phyloP scores from a whole-genome alignment of 2,113 vertebrate genomes.

The Amblyornis subalaris region DNA sequence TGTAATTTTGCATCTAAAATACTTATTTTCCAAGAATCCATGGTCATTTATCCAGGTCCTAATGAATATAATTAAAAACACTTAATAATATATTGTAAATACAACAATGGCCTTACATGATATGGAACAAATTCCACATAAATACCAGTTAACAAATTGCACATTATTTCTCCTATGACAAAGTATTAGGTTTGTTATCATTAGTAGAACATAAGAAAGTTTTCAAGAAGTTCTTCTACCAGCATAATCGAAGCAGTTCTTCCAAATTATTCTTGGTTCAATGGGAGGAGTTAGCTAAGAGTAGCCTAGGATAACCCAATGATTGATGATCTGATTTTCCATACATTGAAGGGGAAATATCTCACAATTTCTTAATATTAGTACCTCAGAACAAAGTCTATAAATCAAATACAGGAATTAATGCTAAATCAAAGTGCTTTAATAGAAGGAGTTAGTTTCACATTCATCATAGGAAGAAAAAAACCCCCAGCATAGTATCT shows the following conservation, averaged over 20 bases:
- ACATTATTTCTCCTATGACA: constrained; percentile 27
- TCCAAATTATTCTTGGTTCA: neutral
- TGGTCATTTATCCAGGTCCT: constrained; percentile 75
- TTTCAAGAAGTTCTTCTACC: neutral
- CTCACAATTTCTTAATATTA: neutral
- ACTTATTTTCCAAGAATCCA: neutral
- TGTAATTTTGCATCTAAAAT: neutral
- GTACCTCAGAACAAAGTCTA: neutral
- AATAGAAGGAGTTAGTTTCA: neutral
- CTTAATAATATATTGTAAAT: constrained; percentile 47
- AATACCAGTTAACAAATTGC: constrained; percentile 31
- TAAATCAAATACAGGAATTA: neutral
- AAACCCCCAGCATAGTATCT: neutral
- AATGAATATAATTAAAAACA: constrained; percentile 61
- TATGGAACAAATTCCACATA: constrained; percentile 65
- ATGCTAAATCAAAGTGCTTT: neutral
- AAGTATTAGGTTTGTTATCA: constrained; percentile 2
- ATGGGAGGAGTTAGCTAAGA: neutral
- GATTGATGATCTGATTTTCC: neutral
- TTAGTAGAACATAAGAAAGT: neutral
- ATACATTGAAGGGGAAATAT: neutral
- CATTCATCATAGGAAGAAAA: neutral
- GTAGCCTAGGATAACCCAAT: neutral
- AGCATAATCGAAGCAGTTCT: neutral
- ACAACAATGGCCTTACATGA: constrained; percentile 32